These are phyloP conservation scores for Gavia stellata DNA, from an alignment of 2,113 vertebrate genomes.

Conservation along the genomic window DNA sequence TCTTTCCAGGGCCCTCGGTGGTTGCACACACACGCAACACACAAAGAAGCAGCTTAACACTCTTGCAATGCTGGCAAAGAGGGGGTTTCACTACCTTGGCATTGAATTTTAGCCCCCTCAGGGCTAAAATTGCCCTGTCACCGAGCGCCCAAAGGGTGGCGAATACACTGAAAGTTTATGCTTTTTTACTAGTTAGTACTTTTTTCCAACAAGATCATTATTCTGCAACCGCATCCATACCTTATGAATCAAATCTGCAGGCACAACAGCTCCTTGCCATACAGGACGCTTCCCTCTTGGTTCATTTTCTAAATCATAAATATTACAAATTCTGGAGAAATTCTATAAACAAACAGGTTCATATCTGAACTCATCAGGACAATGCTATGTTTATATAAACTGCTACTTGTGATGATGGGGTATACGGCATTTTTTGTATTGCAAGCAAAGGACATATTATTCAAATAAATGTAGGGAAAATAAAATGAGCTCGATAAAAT, in stretches of 20 bases:
- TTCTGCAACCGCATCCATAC: background rate
- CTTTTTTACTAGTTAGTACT: background rate
- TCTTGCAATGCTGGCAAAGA: background rate
- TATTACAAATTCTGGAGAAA: background rate
- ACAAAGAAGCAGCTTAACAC: background rate
- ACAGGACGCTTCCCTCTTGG: background rate
- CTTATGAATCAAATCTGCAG: background rate
- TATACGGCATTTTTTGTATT: slow-evolving; percentile 3
- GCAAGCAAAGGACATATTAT: slow-evolving; percentile 24
- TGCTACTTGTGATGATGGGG: background rate
- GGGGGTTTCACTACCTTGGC: background rate
- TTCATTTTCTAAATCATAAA: background rate
- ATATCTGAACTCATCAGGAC: slow-evolving; percentile 25
- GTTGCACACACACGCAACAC: background rate
- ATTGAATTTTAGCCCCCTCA: background rate
- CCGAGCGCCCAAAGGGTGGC: background rate
- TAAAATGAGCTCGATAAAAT: slow-evolving; percentile 15
- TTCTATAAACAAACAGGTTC: background rate
- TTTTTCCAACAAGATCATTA: background rate
- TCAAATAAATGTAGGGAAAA: slow-evolving; percentile 20
- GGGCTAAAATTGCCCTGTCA: background rate
- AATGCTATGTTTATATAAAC: slow-evolving; percentile 20
- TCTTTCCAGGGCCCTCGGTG: background rate
- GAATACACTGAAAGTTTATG: background rate
- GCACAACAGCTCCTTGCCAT: background rate